phyloP scores from a whole-genome alignment of 2,888 invertebrate genomes.

The Branchellion lobata region DNA sequence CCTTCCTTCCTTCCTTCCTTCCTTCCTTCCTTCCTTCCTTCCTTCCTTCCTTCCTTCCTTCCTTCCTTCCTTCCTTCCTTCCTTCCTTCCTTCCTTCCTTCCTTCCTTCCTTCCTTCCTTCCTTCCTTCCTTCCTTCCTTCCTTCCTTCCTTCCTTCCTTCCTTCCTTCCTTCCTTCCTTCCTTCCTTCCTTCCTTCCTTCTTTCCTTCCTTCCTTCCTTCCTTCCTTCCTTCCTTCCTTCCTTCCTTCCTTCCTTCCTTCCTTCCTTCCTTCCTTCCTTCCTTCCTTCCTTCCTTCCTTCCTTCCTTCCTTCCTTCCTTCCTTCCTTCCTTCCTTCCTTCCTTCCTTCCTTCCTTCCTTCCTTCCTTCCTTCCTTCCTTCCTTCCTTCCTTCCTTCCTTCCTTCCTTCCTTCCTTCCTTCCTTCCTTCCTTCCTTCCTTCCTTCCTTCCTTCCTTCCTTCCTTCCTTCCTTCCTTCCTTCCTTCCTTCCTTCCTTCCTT shows the following conservation, averaged over 20 bases:
- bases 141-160: no score
- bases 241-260: background rate
- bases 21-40: no score
- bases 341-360: background rate
- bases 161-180: no score
- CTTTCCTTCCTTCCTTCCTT: no score
- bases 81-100: no score
- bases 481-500: conserved; percentile 3
- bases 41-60: no score
- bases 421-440: conserved; percentile 19
- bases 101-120: no score
- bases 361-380: background rate
- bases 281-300: background rate
- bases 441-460: conserved; percentile 19
- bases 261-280: background rate
- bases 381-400: background rate
- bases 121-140: no score
- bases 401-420: conserved; percentile 8
- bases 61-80: no score
- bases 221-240: background rate
- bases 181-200: no score
- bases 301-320: background rate
- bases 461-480: conserved; percentile 20
- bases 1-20: no score
- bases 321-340: background rate